phyloP scores from a whole-genome alignment of 2,888 invertebrate genomes.

The Colletes collaris region DNA sequence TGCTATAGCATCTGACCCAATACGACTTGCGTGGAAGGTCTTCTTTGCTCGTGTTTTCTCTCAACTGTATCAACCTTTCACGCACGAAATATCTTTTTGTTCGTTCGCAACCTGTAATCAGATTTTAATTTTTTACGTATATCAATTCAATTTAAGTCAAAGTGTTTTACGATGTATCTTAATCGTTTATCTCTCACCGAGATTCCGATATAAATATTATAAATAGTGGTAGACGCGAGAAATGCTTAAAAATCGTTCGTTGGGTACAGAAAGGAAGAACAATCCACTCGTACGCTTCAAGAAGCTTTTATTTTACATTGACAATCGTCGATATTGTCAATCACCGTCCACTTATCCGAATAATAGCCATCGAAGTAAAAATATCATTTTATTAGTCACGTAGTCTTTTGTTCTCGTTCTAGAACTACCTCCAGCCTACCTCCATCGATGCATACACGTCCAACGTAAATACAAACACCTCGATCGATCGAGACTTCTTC shows the following conservation, averaged over 20 bases:
- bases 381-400: conserved; percentile 1
- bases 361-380: neutral
- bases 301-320: conserved; percentile 14
- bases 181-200: too few species aligned
- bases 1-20: too few species aligned
- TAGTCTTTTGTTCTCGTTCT: conserved; percentile 35
- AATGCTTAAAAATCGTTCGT: neutral
- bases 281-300: neutral
- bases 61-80: too few species aligned
- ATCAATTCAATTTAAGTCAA: too few species aligned
- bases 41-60: too few species aligned
- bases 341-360: neutral
- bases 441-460: neutral
- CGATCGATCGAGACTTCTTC: neutral
- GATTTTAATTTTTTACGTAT: too few species aligned
- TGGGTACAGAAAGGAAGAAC: neutral
- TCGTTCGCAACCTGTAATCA: too few species aligned
- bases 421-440: neutral
- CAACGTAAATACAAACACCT: neutral
- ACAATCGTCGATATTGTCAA: neutral
- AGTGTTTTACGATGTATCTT: too few species aligned
- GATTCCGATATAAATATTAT: too few species aligned
- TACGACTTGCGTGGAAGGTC: too few species aligned
- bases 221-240: neutral
- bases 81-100: too few species aligned